Base-by-base conservation (phyloP, 2,113 vertebrate genomes). In the Platycercus adscitus region DNA sequence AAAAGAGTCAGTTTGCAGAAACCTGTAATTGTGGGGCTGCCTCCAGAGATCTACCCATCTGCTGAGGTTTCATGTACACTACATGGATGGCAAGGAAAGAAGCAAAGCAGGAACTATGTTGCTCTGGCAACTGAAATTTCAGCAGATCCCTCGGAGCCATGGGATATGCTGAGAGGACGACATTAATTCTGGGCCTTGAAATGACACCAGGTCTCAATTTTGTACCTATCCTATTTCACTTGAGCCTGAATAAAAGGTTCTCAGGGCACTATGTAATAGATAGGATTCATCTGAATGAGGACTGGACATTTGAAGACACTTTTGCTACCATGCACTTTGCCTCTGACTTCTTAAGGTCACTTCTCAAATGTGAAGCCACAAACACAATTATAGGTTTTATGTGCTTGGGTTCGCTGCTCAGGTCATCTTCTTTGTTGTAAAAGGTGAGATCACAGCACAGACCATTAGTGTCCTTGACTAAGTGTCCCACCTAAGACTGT, bases 1-100 rank as follows among this genome's bases (percentile, higher is more conserved):
- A 2, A 25, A 52, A 66, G 13, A 11, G 20, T 20, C 21, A 11
- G 2, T 79, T 37, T 52, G 17, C 33, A 75, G 80, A 52, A 91
- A 8, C 10, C 2, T 11, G 1, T 46, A 18, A 35, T 11, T 2
- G 0, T 65, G 35, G 20, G 17, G 37, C 25, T 1, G 2, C 23
- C 72, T 64, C 18, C 61, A 25, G 49, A 72, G 14, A 53, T 37
- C 20, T 12, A 1, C 6, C 24, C 52, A 37, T 16, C 28, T 68
- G 23, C 56, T 29, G 24, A 13, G 31, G 13, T 53, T 83, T 60
- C 41, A 20, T 39, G n/a, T 11, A 1, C 29, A 4, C 25, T 13
- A 2, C 29, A 10, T 14, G 56, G 3, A 37, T 39, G 73, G 39
- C 12, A 15, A 8, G 17, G 64, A 50, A 49, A 31, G 24, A 23